Conservation (phyloP, 2,113 vertebrate genomes). For the Athene cunicularia region DNA sequence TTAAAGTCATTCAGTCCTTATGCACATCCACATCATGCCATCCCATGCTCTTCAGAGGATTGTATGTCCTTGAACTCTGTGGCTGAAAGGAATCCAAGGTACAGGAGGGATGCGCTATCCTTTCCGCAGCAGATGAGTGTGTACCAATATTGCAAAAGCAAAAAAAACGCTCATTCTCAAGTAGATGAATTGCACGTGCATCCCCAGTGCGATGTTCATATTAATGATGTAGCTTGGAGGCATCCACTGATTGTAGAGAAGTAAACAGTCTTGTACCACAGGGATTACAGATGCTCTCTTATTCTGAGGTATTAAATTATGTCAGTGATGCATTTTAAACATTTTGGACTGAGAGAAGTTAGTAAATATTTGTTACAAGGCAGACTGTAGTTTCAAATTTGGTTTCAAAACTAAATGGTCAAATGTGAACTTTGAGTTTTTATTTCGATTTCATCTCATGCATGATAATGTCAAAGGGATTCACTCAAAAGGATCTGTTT, state of each 20-base stretch:
- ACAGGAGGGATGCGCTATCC: not conserved
- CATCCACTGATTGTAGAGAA: not conserved
- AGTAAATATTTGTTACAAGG: not conserved
- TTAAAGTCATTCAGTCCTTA: not conserved
- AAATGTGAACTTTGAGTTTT: not conserved
- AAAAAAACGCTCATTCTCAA: not conserved
- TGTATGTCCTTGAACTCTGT: not conserved
- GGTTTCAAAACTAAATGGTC: not conserved
- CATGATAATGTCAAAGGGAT: not conserved
- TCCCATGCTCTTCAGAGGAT: not conserved
- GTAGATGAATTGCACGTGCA: not conserved
- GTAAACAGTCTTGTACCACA: not conserved
- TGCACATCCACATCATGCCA: not conserved
- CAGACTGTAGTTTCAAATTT: not conserved
- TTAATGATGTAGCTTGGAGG: not conserved
- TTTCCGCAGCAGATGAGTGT: not conserved
- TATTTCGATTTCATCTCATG: not conserved
- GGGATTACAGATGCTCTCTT: slow-evolving; percentile 9
- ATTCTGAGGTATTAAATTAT: not conserved
- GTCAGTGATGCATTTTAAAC: not conserved
- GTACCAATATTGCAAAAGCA: not conserved
- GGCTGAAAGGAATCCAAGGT: not conserved
- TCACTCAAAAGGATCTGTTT: not conserved
- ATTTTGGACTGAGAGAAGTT: not conserved
- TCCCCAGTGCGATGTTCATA: not conserved